A percentile compares a stretch with the other conserved stretches of the same genome.
Evolutionary conservation across 2,113 vertebrate genomes (phyloP).

Genomic region (Ploceus nigricollis): DNA sequence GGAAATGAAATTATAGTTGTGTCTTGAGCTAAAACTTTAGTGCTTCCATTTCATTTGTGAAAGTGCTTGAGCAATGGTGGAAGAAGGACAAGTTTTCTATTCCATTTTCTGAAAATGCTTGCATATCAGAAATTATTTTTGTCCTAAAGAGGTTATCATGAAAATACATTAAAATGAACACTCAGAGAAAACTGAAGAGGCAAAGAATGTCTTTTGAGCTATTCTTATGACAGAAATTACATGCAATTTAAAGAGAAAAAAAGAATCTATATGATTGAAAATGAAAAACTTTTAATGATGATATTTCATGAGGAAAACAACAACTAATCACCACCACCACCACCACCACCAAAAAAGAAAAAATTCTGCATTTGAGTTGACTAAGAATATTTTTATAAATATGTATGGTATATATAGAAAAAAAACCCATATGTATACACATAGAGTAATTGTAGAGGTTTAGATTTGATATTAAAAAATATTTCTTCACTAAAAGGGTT

Average conservation of each 20-base stretch:
- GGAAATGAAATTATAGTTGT: neutral
- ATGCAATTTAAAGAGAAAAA: neutral
- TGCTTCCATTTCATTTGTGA: neutral
- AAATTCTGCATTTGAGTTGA: neutral
- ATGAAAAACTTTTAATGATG: accelerated
- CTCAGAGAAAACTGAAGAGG: neutral
- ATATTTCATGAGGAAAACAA: neutral
- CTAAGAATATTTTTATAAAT: neutral
- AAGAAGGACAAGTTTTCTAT: neutral
- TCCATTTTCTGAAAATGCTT: neutral
- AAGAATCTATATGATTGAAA: neutral
- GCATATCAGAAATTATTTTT: neutral
- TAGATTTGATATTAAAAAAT: neutral
- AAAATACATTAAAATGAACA: neutral
- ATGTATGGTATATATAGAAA: no score
- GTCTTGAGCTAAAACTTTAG: neutral
- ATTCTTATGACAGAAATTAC: neutral
- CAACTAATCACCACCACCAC: neutral
- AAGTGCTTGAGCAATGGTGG: neutral
- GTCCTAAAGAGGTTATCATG: neutral
- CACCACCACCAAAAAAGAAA: neutral
- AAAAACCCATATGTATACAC: accelerated
- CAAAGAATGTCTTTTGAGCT: neutral
- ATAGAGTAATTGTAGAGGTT: neutral
- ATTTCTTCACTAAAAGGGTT: neutral